Evolutionary conservation across 2,888 invertebrate genomes (phyloP).

Genomic region (Gari tellinella): DNA sequence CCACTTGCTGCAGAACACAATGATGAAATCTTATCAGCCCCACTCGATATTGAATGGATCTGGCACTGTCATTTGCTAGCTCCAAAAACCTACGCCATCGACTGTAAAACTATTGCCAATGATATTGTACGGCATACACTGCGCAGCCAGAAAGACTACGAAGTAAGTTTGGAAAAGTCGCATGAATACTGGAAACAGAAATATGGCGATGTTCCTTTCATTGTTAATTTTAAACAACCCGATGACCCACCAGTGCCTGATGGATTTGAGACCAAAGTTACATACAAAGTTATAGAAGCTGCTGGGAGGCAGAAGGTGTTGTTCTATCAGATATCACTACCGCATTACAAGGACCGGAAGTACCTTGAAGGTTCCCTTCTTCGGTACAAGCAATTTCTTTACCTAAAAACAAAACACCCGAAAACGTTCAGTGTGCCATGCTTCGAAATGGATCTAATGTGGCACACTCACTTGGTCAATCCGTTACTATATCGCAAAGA

Average conservation of each 20-base stretch:
- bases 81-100: conserved; percentile 77
- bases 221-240: conserved; percentile 43
- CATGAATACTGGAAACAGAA: conserved; percentile 68
- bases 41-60: conserved; percentile 85
- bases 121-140: conserved; percentile 83
- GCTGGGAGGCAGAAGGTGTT: conserved; percentile 84
- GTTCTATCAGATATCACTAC: conserved; percentile 85
- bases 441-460: conserved; percentile 85
- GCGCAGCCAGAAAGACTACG: conserved; percentile 62
- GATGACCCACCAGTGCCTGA: conserved; percentile 28
- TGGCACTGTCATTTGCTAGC: conserved; percentile 85
- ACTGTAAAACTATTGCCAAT: conserved; percentile 72
- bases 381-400: conserved; percentile 84
- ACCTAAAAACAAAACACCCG: conserved; percentile 83
- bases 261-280: conserved; percentile 47
- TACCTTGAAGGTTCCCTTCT: conserved; percentile 83
- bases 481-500: conserved; percentile 78
- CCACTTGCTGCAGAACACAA: too few relatives aligned
- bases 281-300: conserved; percentile 84
- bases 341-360: conserved; percentile 84
- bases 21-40: conserved; percentile 82
- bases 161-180: conserved; percentile 64
- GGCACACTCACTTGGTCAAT: conserved; percentile 85
- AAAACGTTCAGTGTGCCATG: conserved; percentile 85
- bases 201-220: conserved; percentile 72